These are phyloP conservation scores for Channa maculata DNA, from an alignment of 2,113 vertebrate species.

Conservation along the genomic window DNA sequence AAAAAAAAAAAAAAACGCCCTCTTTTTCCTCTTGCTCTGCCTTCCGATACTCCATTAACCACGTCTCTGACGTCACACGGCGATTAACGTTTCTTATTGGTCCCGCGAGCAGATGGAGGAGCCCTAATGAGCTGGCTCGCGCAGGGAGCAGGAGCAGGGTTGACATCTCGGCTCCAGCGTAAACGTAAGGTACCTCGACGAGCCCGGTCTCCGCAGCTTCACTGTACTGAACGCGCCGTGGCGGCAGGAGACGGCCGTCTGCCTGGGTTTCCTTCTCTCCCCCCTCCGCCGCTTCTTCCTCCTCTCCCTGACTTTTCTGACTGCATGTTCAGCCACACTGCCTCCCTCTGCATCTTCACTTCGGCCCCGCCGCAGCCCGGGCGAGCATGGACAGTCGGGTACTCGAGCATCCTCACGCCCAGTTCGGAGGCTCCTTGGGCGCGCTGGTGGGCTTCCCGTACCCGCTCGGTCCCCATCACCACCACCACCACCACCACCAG, in stretches of 20 bases:
- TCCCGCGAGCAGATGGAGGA: conserved; percentile 77
- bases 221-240: conserved; percentile 27
- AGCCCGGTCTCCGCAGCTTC: conserved; percentile 29
- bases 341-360: conserved; percentile 73
- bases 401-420: conserved; percentile 96
- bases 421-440: conserved; percentile 92
- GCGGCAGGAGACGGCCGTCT: conserved; percentile 46
- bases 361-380: conserved; percentile 79
- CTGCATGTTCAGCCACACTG: conserved; percentile 82
- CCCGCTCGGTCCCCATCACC: conserved; percentile 86
- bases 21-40: conserved; percentile 14
- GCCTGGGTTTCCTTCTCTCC: conserved; percentile 25
- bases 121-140: conserved; percentile 74
- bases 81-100: conserved; percentile 96
- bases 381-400: conserved; percentile 96
- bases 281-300: conserved; percentile 30
- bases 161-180: conserved; percentile 65
- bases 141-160: conserved; percentile 53
- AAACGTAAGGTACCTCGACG: conserved; percentile 48
- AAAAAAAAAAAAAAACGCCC: conserved; percentile 73
- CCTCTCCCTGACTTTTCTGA: conserved; percentile 54
- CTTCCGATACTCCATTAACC: conserved; percentile 78
- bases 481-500: conserved; percentile 84
- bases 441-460: conserved; percentile 96
- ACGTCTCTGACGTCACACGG: conserved; percentile 92